Percentiles rank a stretch among this genome's conserved stretches.
Evolutionary conservation across 92 coral and sea anemone species (phyloP).

Genomic region (Bergia sp.): DNA sequence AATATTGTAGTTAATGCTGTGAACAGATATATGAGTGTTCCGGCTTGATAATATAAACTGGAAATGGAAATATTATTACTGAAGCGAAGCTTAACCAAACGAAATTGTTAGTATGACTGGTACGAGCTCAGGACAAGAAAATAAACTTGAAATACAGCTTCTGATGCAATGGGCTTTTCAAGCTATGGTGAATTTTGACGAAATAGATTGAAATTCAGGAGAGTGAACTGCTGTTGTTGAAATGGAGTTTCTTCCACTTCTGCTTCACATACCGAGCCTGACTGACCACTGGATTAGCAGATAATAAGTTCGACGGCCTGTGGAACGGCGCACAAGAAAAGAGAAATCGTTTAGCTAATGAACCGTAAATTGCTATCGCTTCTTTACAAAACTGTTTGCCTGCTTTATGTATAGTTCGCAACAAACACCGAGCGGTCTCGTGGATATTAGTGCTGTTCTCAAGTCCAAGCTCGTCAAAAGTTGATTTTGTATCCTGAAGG

Average conservation of each 20-base stretch:
- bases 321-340: background rate
- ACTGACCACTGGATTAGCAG: background rate
- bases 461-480: background rate
- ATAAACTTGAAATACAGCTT: background rate
- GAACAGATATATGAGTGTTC: conserved; percentile 71
- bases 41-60: background rate
- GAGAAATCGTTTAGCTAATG: background rate
- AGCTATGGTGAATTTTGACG: background rate
- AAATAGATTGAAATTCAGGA: background rate
- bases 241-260: background rate
- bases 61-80: background rate
- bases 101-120: background rate
- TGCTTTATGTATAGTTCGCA: background rate
- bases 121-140: background rate
- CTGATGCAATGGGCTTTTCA: background rate
- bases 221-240: background rate
- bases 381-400: background rate
- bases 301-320: background rate
- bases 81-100: conserved; percentile 7
- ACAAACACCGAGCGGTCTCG: background rate
- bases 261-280: background rate
- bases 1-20: conserved; percentile 84
- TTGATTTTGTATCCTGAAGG: background rate
- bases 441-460: background rate
- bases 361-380: background rate